Percentiles rank a stretch among this genome's conserved stretches.
Conservation (phyloP, 2,888 invertebrate genomes). For the Globia sparganii region DNA sequence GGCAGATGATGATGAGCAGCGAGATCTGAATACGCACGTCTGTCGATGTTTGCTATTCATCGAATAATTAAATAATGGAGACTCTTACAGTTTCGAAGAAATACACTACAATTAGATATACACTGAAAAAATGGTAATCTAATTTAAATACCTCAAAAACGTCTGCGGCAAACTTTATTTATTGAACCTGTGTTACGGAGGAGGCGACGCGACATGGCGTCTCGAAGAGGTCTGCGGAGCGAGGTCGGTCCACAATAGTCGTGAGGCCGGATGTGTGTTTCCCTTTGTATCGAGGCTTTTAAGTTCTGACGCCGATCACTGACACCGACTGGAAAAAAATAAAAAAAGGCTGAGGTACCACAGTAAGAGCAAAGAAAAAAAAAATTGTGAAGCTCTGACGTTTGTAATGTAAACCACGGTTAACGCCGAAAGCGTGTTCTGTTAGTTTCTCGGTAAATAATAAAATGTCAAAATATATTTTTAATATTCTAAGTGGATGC, state of each 20-base stretch:
- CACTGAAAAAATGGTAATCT: background rate
- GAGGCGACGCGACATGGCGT: conserved; percentile 31
- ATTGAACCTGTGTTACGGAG: background rate
- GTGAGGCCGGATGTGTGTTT: conserved; percentile 79
- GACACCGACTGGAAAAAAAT: conserved; percentile 71
- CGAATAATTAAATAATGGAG: background rate
- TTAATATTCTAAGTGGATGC: background rate
- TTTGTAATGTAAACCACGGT: too few species aligned
- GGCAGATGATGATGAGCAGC: too few species aligned
- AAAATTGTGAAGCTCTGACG: background rate
- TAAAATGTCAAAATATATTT: background rate
- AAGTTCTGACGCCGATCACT: conserved; percentile 76
- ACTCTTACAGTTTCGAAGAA: background rate
- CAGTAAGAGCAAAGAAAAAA: background rate
- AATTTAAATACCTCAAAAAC: background rate
- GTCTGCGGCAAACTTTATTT: background rate
- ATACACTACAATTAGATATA: background rate
- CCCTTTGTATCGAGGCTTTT: conserved; percentile 81
- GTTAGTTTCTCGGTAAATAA: background rate
- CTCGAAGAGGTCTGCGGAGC: conserved; percentile 54
- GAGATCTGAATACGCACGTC: background rate
- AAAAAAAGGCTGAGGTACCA: background rate
- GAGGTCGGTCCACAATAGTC: conserved; percentile 73
- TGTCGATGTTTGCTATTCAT: background rate
- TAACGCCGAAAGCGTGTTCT: background rate